These are phyloP conservation scores for Oryzias melastigma DNA, from an alignment of 2,113 vertebrate genomes.

Conservation along the genomic window DNA sequence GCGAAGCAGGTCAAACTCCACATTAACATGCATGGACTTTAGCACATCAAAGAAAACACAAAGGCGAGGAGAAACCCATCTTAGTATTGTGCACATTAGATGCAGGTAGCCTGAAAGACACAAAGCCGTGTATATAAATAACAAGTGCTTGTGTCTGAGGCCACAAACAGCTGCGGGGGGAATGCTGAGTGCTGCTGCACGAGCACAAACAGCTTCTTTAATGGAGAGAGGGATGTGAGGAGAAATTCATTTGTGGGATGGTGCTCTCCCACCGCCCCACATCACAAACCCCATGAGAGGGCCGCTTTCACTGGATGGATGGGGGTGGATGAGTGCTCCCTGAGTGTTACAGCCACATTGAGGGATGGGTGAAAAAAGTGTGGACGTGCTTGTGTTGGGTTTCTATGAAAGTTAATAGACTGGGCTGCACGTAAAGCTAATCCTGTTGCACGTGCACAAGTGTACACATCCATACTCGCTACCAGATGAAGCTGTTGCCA, in stretches of 20 bases:
- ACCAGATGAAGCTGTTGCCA: not conserved
- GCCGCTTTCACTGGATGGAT: constrained; percentile 36
- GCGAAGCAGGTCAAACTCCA: not conserved
- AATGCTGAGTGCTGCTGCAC: constrained; percentile 26
- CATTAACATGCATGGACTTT: constrained; percentile 9
- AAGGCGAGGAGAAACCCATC: constrained; percentile 2
- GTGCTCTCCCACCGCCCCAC: constrained; percentile 57
- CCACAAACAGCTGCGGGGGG: constrained; percentile 59
- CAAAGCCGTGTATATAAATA: constrained; percentile 53
- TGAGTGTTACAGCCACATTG: constrained; percentile 18
- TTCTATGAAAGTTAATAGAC: constrained; percentile 71
- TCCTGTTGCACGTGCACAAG: constrained; percentile 26
- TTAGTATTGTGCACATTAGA: constrained; percentile 7
- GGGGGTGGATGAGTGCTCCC: constrained; percentile 6
- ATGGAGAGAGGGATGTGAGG: constrained; percentile 66
- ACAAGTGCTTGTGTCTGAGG: constrained; percentile 41
- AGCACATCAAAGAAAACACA: not conserved
- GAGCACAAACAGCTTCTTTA: constrained; percentile 63
- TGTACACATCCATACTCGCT: not conserved
- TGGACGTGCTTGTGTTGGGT: constrained; percentile 49
- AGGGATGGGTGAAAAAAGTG: constrained; percentile 41
- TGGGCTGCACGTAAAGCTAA: constrained; percentile 30
- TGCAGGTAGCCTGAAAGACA: constrained; percentile 29
- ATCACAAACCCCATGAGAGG: constrained; percentile 55
- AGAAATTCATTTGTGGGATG: constrained; percentile 74